Evolutionary conservation across 2,888 invertebrate species (phyloP).

Genomic region (Anaspis maculata): DNA sequence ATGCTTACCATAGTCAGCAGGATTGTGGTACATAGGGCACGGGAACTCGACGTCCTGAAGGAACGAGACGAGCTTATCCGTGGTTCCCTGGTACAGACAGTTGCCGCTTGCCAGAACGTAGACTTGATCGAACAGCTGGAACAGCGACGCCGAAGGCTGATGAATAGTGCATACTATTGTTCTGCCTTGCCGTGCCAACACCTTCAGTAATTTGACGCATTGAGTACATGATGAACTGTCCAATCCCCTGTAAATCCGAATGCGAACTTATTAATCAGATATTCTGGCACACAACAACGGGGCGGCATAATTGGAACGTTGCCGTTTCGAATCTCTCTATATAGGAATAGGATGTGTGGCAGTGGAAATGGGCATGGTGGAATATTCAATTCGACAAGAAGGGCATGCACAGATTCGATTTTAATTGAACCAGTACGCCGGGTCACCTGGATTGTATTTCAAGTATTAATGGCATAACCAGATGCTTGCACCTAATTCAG

Average conservation of each 20-base stretch:
- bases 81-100: conserved; percentile 80
- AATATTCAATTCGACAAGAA: too few relatives aligned
- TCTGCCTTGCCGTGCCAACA: conserved; percentile 70
- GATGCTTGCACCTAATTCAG: too few relatives aligned
- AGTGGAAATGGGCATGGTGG: too few relatives aligned
- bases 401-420: too few relatives aligned
- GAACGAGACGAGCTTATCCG: conserved; percentile 67
- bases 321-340: too few relatives aligned
- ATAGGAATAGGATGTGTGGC: too few relatives aligned
- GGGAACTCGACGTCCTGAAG: conserved; percentile 63
- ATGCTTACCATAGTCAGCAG: conserved; percentile 82
- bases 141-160: conserved; percentile 86
- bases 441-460: too few relatives aligned
- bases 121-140: conserved; percentile 84
- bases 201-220: conserved; percentile 71
- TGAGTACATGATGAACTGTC: conserved; percentile 83
- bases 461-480: too few relatives aligned
- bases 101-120: conserved; percentile 80
- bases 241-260: conserved; percentile 57
- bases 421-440: too few relatives aligned
- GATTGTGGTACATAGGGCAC: conserved; percentile 92
- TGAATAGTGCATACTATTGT: conserved; percentile 94
- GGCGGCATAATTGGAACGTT: too few relatives aligned
- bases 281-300: conserved; percentile 1
- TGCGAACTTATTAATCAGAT: too few relatives aligned